Base-by-base conservation (phyloP, 1,140 invertebrate genomes). In the Bombus cullumanus region DNA sequence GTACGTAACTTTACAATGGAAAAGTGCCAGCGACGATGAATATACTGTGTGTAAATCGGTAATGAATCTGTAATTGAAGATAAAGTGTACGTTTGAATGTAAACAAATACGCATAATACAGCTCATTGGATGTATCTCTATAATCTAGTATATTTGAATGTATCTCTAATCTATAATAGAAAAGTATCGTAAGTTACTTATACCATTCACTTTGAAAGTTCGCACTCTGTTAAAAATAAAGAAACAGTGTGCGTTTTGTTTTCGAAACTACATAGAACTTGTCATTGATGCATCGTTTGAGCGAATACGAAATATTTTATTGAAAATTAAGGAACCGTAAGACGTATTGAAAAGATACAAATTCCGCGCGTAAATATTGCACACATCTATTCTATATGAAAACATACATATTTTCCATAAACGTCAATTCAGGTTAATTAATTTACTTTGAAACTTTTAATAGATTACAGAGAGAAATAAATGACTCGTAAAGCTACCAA, bases 61-160 rank as follows among this genome's bases (percentile, higher is more conserved):
- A 59, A 86, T 77, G 47, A 73, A 83, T 76, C 41, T 86, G 64
- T 68, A 83, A 77, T 77, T 81, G 31, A 84, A 78, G 53, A 64
- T 86, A 41, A 72, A 77, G 83, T 69, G 74, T 86, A 83, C 53
- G 81, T 83, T 86, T 84, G 47, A 69, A 78, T 83, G 73, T 83
- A 83, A 76, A 82, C 79, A 82, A 86, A 84, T 59, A 77, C 81
- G 74, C 73, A 78, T 77, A 83, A 83, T 83, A 82, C 66, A 86
- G 72, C 72, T 82, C 79, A 82, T 82, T 83, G 53, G 72, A 83
- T 57, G 85, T 83, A 76, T 86, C 71, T 74, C 64, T 83, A 53
- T 53, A 62, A 79, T 73, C 34, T 86, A 81, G 31, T 68, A 68
- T 68, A 68, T 68, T 68, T 68, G 34, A 25, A 39, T 37, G 34